phyloP scores from a whole-genome alignment of 2,797 vertebrate species.

The Paratrypauchen microcephalus region DNA sequence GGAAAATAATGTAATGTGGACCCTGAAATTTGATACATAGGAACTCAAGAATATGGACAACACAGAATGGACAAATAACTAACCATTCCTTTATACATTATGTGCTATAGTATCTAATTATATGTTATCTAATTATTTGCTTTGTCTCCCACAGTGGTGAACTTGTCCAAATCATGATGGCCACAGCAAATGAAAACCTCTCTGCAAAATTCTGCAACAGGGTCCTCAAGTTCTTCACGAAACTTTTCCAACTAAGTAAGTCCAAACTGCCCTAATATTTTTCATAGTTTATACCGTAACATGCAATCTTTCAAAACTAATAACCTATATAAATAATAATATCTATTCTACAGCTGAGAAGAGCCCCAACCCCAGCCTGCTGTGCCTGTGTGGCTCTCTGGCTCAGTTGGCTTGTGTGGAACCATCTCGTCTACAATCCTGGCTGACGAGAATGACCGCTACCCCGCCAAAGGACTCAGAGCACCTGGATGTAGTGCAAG shows the following conservation, averaged over 20 bases:
- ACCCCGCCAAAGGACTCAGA: slow-evolving; percentile 93
- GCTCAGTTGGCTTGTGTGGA: slow-evolving; percentile 97
- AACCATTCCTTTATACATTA: background rate
- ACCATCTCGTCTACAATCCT: slow-evolving; percentile 88
- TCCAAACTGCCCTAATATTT: slow-evolving; percentile 28
- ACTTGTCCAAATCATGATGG: slow-evolving; percentile 99
- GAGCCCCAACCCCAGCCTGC: slow-evolving; percentile 93
- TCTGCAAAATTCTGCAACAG: slow-evolving; percentile 98
- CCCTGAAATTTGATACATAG: too few species aligned
- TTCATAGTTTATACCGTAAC: background rate
- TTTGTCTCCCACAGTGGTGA: slow-evolving; percentile 81
- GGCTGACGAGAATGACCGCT: slow-evolving; percentile 94
- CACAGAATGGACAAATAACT: too few species aligned
- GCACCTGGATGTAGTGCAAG: slow-evolving; percentile 92
- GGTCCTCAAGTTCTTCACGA: slow-evolving; percentile 98
- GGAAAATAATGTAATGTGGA: too few species aligned
- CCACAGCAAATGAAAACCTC: slow-evolving; percentile 94
- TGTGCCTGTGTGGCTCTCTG: slow-evolving; percentile 92
- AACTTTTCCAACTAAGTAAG: slow-evolving; percentile 98
- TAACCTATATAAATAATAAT: background rate
- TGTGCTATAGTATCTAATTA: background rate
- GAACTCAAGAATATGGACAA: too few species aligned
- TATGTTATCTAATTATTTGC: slow-evolving; percentile 1
- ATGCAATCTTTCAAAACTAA: slow-evolving; percentile 3
- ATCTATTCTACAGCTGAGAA: slow-evolving; percentile 86